Percentiles rank a stretch among this genome's conserved stretches.
These are phyloP conservation scores for Grantiella picta DNA, from an alignment of 2,113 vertebrate species.

Conservation along the genomic window DNA sequence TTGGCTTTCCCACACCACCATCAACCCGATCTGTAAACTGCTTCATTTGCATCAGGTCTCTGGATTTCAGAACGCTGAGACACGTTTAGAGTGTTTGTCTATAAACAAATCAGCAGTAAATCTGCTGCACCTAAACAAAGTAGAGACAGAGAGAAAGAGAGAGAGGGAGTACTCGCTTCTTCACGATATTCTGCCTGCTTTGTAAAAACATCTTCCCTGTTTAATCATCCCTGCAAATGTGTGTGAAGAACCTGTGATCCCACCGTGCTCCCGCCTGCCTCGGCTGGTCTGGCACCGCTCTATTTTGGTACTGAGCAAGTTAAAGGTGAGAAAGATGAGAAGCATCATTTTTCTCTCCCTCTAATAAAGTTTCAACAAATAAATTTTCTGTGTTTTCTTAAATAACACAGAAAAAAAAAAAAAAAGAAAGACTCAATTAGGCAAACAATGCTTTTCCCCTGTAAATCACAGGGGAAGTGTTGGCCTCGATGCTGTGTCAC, in stretches of 20 bases:
- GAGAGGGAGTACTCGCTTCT: fast-evolving
- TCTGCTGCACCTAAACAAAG: constrained; percentile 7
- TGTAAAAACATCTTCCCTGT: neutral
- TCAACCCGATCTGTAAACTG: neutral
- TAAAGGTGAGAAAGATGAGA: neutral
- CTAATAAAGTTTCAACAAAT: neutral
- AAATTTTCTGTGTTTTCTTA: neutral
- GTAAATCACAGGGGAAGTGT: constrained; percentile 13
- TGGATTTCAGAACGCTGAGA: neutral
- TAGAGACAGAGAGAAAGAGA: neutral
- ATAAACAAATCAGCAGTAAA: neutral
- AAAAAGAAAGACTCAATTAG: neutral
- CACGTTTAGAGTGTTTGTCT: neutral
- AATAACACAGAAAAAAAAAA: neutral
- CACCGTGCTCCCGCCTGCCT: fast-evolving
- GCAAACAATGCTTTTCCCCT: neutral
- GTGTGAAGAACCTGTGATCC: neutral
- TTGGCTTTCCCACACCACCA: neutral
- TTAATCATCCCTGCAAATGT: neutral
- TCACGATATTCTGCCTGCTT: neutral
- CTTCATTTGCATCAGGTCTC: constrained; percentile 28
- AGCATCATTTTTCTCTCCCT: neutral
- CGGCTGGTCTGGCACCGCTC: fast-evolving
- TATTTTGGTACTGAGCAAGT: neutral
- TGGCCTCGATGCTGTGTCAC: neutral